phyloP scores from a whole-genome alignment of 2,888 invertebrate species.

The Oegoconia quadripuncta region DNA sequence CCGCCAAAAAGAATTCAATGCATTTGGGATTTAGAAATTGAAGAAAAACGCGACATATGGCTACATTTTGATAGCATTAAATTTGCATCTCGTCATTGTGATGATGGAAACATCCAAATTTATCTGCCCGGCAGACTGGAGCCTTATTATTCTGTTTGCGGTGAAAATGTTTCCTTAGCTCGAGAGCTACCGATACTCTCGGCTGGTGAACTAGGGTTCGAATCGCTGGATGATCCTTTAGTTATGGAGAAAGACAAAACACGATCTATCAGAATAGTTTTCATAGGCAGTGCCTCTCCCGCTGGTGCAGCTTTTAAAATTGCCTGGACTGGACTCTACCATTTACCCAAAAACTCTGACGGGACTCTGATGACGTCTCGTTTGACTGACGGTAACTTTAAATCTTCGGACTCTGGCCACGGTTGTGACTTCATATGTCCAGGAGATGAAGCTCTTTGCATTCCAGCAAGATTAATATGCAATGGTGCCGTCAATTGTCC shows the following conservation, averaged over 20 bases:
- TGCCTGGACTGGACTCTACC: slow-evolving; percentile 93
- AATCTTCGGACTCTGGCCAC: slow-evolving; percentile 53
- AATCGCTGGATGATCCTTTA: slow-evolving; percentile 75
- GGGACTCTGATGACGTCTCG: slow-evolving; percentile 89
- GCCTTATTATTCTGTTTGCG: slow-evolving; percentile 90
- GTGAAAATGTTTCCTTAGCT: slow-evolving; percentile 90
- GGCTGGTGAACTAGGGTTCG: slow-evolving; percentile 86
- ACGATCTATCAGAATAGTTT: slow-evolving; percentile 84
- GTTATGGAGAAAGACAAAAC: slow-evolving; percentile 80
- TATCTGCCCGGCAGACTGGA: slow-evolving; percentile 85
- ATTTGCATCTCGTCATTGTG: slow-evolving; percentile 90
- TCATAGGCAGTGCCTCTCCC: slow-evolving; percentile 87
- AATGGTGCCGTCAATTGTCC: slow-evolving; percentile 94
- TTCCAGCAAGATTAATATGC: slow-evolving; percentile 90
- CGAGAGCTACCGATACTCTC: slow-evolving; percentile 89
- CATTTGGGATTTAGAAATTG: slow-evolving; percentile 90
- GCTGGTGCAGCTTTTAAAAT: slow-evolving; percentile 92
- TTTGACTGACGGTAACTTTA: slow-evolving; percentile 80
- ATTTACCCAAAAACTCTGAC: slow-evolving; percentile 90
- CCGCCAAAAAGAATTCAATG: slow-evolving; percentile 85
- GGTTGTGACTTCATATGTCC: slow-evolving; percentile 94
- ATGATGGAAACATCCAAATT: slow-evolving; percentile 91
- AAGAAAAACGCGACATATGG: slow-evolving; percentile 91
- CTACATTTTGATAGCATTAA: slow-evolving; percentile 92
- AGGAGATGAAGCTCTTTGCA: slow-evolving; percentile 89